These are phyloP conservation scores for Limanda limanda DNA, from an alignment of 2,113 vertebrate species.

Conservation along the genomic window DNA sequence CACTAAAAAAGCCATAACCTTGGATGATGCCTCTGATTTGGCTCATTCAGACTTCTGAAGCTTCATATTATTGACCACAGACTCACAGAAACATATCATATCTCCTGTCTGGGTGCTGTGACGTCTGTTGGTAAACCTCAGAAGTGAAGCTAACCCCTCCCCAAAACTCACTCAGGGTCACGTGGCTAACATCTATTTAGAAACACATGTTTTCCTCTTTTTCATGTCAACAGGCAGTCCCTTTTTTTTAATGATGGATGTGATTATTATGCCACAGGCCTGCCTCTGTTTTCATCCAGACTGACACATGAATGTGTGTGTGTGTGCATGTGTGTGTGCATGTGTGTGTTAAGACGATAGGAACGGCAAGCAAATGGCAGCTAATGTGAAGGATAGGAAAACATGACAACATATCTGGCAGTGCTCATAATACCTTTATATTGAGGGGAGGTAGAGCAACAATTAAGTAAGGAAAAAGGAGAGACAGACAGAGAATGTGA, in stretches of 20 bases:
- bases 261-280: conserved; percentile 43
- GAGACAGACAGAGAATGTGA: not conserved
- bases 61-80: not conserved
- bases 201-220: conserved; percentile 35
- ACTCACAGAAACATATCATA: not conserved
- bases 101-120: conserved; percentile 7
- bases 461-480: not conserved
- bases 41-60: not conserved
- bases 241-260: conserved; percentile 49
- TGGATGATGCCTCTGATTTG: not conserved
- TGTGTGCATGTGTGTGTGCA: not conserved
- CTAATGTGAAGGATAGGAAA: conserved; percentile 59
- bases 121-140: not conserved
- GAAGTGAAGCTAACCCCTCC: not conserved
- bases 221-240: conserved; percentile 28
- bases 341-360: conserved; percentile 37
- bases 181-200: conserved; percentile 31
- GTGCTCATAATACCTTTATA: conserved; percentile 22
- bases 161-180: conserved; percentile 12
- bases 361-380: conserved; percentile 16
- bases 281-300: conserved; percentile 33
- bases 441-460: not conserved
- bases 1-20: not conserved
- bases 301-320: not conserved
- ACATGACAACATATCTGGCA: conserved; percentile 46